These are phyloP conservation scores for Lota lota DNA, from an alignment of 2,113 vertebrate species.

Conservation along the genomic window DNA sequence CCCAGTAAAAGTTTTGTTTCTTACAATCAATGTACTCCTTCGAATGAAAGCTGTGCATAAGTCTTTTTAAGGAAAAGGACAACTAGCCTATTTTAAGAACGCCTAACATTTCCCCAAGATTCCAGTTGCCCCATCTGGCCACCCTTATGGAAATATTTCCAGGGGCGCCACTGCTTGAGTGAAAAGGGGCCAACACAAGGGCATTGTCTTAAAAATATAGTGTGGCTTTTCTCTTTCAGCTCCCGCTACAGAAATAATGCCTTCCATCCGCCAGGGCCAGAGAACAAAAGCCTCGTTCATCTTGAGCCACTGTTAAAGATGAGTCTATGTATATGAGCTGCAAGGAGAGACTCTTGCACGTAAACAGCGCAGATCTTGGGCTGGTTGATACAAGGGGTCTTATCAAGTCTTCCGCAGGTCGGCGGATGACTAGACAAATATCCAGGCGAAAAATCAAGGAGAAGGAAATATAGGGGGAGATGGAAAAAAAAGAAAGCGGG, in stretches of 20 bases:
- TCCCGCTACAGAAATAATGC: slow-evolving; percentile 24
- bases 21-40: too few relatives aligned
- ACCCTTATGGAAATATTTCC: too few relatives aligned
- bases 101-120: too few relatives aligned
- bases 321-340: not conserved
- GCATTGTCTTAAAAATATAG: slow-evolving; percentile 25
- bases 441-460: slow-evolving; percentile 13
- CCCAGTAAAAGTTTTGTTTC: too few relatives aligned
- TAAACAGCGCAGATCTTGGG: too few relatives aligned
- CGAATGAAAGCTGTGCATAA: too few relatives aligned
- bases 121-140: too few relatives aligned
- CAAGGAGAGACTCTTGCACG: not conserved
- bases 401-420: slow-evolving; percentile 16
- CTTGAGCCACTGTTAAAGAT: not conserved
- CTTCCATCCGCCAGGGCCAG: slow-evolving; percentile 5
- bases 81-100: too few relatives aligned
- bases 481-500: slow-evolving; percentile 5
- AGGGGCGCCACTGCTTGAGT: slow-evolving; percentile 2
- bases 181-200: slow-evolving; percentile 10
- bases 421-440: slow-evolving; percentile 35
- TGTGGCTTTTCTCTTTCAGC: slow-evolving; percentile 3
- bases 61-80: too few relatives aligned
- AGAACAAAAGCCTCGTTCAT: not conserved
- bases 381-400: not conserved
- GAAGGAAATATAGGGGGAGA: not conserved